Base-by-base conservation (phyloP, 2,113 vertebrate species). In the Sclerurus mexicanus region DNA sequence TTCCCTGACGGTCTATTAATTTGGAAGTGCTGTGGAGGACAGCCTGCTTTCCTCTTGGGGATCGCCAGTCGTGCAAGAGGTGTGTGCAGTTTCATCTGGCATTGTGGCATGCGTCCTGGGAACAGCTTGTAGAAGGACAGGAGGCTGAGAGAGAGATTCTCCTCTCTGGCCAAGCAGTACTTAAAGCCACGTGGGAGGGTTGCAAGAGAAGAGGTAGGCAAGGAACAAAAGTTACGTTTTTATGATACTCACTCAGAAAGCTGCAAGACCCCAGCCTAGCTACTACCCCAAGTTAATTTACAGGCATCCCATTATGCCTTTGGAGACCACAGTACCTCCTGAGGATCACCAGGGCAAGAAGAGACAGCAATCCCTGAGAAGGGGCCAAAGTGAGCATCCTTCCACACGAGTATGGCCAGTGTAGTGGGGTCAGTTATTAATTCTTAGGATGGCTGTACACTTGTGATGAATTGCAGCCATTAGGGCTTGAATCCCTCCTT, bases 351-450 rank as follows among this genome's bases (percentile, higher is more conserved):
- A 44, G 68, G 31, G 40, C 49, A 27, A 52, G 47, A 62, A 79
- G 56, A 75, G 72, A 35, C 27, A 39, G 67, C 59, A 33, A 37
- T 66, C n/a, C 53, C 46, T 39, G 33, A 39, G 69, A 33, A 63
- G n/a, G 49, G 66, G 72, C 60, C n/a, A 25, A 24, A 56, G 53
- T 24, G 40, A 55, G 49, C 62, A 35, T 69, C 79, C 44, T 83
- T 64, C 44, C 40, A 33, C 8, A 6, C 0, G 0, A 35, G 4
- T 47, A 35, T 16, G 71, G 40, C 63, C 35, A 27, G 30, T 12
- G n/a, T 71, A 39, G 56, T 20, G 35, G 33, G 69, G 24, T 50
- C 75, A 44, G 22, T 31, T 52, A 9, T 22, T 27, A 78, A n/a
- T 83, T 44, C 28, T 22, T 49, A n/a, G 53, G 44, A 19, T 68